A percentile compares a stretch with the other conserved stretches of the same genome.
phyloP scores from a whole-genome alignment of 2,797 vertebrate genomes.

The Rhadinocentrus ornatus region DNA sequence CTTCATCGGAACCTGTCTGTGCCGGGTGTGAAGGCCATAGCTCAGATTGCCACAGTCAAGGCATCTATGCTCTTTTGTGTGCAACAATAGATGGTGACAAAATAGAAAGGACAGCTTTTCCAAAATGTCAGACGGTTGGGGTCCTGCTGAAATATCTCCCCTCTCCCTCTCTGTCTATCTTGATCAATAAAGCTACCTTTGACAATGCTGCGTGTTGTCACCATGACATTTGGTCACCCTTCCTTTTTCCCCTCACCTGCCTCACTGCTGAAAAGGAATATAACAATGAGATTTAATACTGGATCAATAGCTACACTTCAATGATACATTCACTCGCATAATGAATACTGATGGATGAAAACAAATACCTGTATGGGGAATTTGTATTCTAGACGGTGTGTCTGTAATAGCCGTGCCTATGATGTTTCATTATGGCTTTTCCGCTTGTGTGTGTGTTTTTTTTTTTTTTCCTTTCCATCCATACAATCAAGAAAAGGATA shows the following conservation, averaged over 20 bases:
- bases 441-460: conserved; percentile 50
- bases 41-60: conserved; percentile 64
- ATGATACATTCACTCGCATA: conserved; percentile 77
- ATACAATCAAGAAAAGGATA: conserved; percentile 79
- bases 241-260: conserved; percentile 60
- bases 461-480: conserved; percentile 45
- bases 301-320: conserved; percentile 77
- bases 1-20: conserved; percentile 39
- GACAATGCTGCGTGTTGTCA: conserved; percentile 81
- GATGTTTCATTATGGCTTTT: conserved; percentile 77
- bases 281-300: conserved; percentile 80
- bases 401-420: conserved; percentile 63
- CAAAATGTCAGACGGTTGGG: conserved; percentile 79
- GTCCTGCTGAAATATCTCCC: conserved; percentile 72
- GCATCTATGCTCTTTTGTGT: conserved; percentile 67
- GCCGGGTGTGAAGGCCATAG: conserved; percentile 55
- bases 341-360: conserved; percentile 78
- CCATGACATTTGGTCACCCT: conserved; percentile 80
- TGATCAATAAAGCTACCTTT: conserved; percentile 83
- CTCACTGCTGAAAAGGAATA: conserved; percentile 73
- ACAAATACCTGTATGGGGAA: conserved; percentile 74
- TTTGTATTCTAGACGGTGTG: conserved; percentile 73
- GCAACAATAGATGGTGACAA: conserved; percentile 73
- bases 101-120: conserved; percentile 75
- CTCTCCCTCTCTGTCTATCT: conserved; percentile 64